phyloP scores from a whole-genome alignment of 2,797 vertebrate genomes.

The Gymnodraco acuticeps region DNA sequence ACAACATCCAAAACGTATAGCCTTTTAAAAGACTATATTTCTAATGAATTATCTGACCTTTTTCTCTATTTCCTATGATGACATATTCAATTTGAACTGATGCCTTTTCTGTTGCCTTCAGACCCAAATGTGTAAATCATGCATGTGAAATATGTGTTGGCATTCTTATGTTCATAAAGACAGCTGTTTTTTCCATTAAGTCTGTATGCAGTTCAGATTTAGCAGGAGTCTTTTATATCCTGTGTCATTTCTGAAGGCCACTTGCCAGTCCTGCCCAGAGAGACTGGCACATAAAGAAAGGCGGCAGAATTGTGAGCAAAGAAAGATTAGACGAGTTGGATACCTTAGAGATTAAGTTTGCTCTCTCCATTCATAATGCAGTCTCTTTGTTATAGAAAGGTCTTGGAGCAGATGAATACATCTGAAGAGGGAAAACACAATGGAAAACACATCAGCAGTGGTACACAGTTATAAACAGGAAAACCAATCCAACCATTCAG shows the following conservation, averaged over 20 bases:
- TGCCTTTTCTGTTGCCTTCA: neutral
- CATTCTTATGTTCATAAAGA: neutral
- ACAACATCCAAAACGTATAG: neutral
- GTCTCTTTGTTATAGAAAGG: constrained; percentile 49
- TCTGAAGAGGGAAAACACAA: constrained; percentile 46
- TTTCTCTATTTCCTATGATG: too few species aligned
- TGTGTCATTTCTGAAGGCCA: constrained; percentile 59
- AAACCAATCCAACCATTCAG: constrained; percentile 48
- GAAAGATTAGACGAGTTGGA: constrained; percentile 34
- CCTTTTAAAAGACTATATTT: too few species aligned
- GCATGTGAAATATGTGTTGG: neutral
- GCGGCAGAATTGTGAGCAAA: constrained; percentile 39
- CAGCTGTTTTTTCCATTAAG: neutral
- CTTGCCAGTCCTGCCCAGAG: constrained; percentile 44
- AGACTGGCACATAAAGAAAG: constrained; percentile 57
- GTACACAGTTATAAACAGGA: constrained; percentile 44
- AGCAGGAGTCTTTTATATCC: constrained; percentile 49
- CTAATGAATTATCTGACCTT: too few species aligned
- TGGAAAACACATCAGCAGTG: constrained; percentile 37
- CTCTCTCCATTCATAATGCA: constrained; percentile 38
- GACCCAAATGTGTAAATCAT: neutral
- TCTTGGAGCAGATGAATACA: constrained; percentile 54
- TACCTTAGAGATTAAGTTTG: constrained; percentile 55
- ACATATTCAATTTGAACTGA: too few species aligned
- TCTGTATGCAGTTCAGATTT: constrained; percentile 12